Evolutionary conservation across 2,113 vertebrate species (phyloP), one percentile per base, ranked within the genome.

Genomic region (Bos indicus): DNA sequence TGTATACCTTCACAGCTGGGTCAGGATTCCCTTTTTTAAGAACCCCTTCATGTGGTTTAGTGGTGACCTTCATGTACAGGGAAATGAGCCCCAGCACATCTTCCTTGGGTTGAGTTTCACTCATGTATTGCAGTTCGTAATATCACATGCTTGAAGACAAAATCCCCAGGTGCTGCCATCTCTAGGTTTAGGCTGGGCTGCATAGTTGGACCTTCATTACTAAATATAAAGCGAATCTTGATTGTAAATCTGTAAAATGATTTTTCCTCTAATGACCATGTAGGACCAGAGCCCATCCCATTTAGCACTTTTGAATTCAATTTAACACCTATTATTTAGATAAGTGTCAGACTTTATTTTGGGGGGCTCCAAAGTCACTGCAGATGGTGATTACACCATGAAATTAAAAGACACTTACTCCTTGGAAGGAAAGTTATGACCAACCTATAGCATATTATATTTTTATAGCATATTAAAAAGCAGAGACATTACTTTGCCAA

Each of bases 241-340:
- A 40, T 93, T 56, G 59, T 94, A 89, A 93, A 93, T 95, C 80
- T 93, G n/a, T 52, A 95, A 91, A 95, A 60, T 33, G 81, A 71
- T 36, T 95, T 97, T 94, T 67, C 80, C n/a, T 94, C 43, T 87
- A 46, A 78, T 93, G 96, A 57, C 86, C 51, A 64, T 1, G 6
- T 87, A 85, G 4, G 59, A 43, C 67, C 7, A 2, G 54, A 90
- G 91, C 82, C 54, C 59, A 48, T 91, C 88, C 86, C 36, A 62
- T 57, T 85, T 52, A 26, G 40, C 16, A 28, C 16, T 92, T 90
- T 43, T 16, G 71, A 48, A 80, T 91, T 89, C 21, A 57, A 28
- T 64, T 89, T 52, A 87, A 87, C 25, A 91, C 46, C n/a, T 94
- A 67, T 96, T 95, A 90, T 80, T 97, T 95, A 74, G 83, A 80